Evolutionary conservation across 2,113 vertebrate species (phyloP), one percentile per base, ranked within the genome.

Genomic region (Narcine bancroftii): DNA sequence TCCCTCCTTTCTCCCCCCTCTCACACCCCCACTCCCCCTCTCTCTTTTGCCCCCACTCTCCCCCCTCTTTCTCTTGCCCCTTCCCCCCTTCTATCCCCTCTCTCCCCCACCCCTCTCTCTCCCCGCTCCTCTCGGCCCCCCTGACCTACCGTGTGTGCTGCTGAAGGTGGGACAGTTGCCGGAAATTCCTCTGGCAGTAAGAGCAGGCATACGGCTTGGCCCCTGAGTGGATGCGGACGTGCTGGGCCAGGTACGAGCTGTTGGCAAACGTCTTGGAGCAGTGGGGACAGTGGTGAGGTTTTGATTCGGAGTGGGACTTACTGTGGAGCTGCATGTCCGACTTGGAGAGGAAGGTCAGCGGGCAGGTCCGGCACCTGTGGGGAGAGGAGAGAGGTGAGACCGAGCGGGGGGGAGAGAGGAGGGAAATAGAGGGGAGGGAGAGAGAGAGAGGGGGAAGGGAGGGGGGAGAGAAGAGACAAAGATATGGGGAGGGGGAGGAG

Each of bases 81-180:
- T 10, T 10, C 56, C 56, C 5, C 56, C 56, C 56, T 10, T 60
- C 56, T 10, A 4, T 10, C 5, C 56, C 56, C 56, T 4, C 5
- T 10, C 56, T 4, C 56, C 5, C 5, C 56, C 56, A 4, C 10
- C 56, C 56, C 56, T 10, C 5, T 10, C 56, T 10, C 56, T 60
- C 56, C 42, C n/a, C 47, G 36, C 17, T 71, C 92, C 97, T 98
- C 99, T n/a, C n/a, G n/a, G n/a, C n/a, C n/a, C n/a, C n/a, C n/a
- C n/a, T n/a, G n/a, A n/a, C n/a, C n/a, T n/a, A 99, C 98, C 98
- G 97, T 97, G 97, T 98, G 97, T 99, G 98, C 95, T 99, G 98
- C 96, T 99, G 98, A 94, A 99, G 97, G 96, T 99, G 98, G 96
- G 97, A 98, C 94, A 99, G 98, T 95, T 99, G 98, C 96, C 97